Conservation (phyloP, 2,888 invertebrate species). For the Aleiodes leptofemur region DNA sequence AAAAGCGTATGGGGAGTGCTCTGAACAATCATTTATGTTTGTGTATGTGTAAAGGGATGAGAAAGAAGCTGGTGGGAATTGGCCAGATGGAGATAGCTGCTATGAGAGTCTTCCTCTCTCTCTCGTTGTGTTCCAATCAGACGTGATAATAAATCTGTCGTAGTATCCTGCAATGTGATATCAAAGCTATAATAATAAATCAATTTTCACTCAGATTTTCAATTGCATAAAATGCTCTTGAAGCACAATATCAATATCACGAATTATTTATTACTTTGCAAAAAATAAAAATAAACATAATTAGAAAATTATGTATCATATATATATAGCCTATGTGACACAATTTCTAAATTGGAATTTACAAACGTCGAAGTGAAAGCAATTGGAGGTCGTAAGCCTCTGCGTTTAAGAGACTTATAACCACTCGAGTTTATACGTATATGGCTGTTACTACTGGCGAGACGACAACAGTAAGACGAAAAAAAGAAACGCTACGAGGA, state of each 20-base stretch:
- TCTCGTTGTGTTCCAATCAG: constrained; percentile 12
- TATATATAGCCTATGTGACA: constrained; percentile 9
- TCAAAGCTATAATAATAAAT: constrained; percentile 12
- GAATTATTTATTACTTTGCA: background rate
- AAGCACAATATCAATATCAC: background rate
- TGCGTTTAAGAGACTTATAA: constrained; percentile 26
- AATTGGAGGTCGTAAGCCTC: constrained; percentile 41
- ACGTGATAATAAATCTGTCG: constrained; percentile 33
- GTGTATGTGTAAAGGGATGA: background rate
- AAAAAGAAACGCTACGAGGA: constrained; percentile 23
- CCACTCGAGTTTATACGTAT: constrained; percentile 16
- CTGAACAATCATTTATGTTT: background rate
- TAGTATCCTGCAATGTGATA: constrained; percentile 6
- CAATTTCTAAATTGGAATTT: constrained; percentile 44
- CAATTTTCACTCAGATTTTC: constrained; percentile 1
- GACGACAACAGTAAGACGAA: constrained; percentile 20
- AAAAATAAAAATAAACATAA: too few relatives aligned
- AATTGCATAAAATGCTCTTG: constrained; percentile 1
- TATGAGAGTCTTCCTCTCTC: background rate
- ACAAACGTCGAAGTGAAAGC: constrained; percentile 41
- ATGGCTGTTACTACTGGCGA: constrained; percentile 31
- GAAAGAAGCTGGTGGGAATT: constrained; percentile 26
- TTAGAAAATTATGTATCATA: constrained; percentile 4
- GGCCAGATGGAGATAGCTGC: constrained; percentile 10
- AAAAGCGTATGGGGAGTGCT: background rate